These are phyloP conservation scores for Creontiades dilutus DNA, from an alignment of 2,888 invertebrate species.

Conservation along the genomic window DNA sequence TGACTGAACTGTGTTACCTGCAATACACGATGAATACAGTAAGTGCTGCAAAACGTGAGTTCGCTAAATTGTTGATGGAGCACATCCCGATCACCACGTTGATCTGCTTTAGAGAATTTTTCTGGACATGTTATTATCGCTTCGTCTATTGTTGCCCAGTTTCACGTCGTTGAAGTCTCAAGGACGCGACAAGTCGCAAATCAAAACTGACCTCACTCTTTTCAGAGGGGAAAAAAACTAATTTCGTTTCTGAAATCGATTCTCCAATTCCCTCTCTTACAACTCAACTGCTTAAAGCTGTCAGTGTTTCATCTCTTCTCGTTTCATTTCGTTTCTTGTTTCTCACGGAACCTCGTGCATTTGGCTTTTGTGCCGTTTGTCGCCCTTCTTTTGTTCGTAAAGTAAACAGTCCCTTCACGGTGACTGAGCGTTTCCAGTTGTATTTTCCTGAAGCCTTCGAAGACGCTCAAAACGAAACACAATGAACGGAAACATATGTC, in stretches of 20 bases:
- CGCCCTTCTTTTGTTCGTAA: neutral
- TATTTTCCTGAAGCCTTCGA: neutral
- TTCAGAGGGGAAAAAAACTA: neutral
- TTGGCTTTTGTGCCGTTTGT: conserved; percentile 20
- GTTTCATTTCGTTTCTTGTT: neutral
- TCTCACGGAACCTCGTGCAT: conserved; percentile 12
- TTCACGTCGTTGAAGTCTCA: neutral
- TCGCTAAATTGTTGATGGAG: too few species aligned
- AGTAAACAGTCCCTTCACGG: conserved; percentile 6
- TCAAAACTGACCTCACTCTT: neutral
- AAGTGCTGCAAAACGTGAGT: too few species aligned
- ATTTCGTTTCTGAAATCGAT: neutral
- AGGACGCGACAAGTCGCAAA: neutral
- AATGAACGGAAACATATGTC: conserved; percentile 27
- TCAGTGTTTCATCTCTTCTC: neutral
- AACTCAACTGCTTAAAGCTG: neutral
- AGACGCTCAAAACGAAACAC: conserved; percentile 31
- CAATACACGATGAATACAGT: too few species aligned
- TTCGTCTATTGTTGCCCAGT: neutral
- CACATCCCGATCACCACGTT: too few species aligned
- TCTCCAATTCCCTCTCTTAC: neutral
- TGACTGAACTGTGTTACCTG: too few species aligned
- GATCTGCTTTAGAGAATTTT: neutral
- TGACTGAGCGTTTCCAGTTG: conserved; percentile 11
- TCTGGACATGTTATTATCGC: neutral